Conservation (phyloP, 92 coral and sea anemone species). For the Palythoa grandis region DNA sequence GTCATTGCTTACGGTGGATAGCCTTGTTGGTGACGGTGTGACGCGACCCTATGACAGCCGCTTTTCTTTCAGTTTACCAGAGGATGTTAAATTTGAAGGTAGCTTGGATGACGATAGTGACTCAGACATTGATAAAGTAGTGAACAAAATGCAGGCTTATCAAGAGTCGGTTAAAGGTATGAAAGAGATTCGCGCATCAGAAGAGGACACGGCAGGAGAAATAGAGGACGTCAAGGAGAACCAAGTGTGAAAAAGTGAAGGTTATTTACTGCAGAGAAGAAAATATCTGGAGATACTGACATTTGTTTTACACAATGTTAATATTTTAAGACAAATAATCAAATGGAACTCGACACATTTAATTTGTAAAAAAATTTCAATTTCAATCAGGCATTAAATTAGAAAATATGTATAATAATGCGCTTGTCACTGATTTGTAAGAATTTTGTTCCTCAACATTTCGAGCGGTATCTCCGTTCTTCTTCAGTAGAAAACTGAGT, state of each 20-base stretch:
- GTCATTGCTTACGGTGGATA: conserved; percentile 44
- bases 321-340: no score
- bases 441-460: no score
- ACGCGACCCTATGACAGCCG: conserved; percentile 66
- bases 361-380: no score
- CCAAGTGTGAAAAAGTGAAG: not conserved
- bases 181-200: conserved; percentile 18
- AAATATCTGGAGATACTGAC: not conserved
- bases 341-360: no score
- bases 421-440: no score
- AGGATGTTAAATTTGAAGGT: conserved; percentile 82
- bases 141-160: conserved; percentile 64
- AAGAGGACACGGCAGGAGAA: conserved; percentile 9
- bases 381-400: no score
- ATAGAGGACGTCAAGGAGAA: conserved; percentile 2
- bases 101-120: conserved; percentile 86
- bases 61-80: conserved; percentile 80
- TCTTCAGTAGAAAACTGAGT: no score
- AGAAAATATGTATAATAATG: no score
- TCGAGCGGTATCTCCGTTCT: no score
- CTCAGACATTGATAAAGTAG: conserved; percentile 77
- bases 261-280: not conserved
- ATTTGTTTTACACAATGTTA: no score
- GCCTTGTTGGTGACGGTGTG: conserved; percentile 33
- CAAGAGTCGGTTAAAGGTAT: conserved; percentile 34